Evolutionary conservation across 53 echinoderm and acorn worm genomes (phyloP).

Genomic region (Luidia sarsii): DNA sequence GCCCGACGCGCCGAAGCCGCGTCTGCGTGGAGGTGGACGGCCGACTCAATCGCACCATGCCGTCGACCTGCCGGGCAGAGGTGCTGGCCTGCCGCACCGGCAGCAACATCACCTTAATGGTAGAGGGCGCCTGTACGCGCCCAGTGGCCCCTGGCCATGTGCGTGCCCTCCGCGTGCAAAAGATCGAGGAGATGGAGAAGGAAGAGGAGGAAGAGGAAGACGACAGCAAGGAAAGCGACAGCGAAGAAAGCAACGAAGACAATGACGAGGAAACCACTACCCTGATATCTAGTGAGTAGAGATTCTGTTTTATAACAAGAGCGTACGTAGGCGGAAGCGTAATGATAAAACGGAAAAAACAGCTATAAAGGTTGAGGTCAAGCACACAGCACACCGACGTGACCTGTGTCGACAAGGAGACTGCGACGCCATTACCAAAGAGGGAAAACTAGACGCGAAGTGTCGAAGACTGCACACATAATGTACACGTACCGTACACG

Average conservation of each 20-base stretch:
- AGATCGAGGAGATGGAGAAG: neutral
- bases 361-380: neutral
- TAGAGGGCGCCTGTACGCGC: neutral
- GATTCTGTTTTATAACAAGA: too few species aligned
- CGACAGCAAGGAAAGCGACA: constrained; percentile 14
- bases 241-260: constrained; percentile 1
- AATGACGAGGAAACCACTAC: neutral
- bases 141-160: neutral
- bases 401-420: neutral
- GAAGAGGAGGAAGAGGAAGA: neutral
- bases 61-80: neutral
- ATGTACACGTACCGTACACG: too few species aligned
- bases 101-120: neutral
- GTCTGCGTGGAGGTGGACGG: neutral
- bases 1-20: too few species aligned
- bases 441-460: too few species aligned
- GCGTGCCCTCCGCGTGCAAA: too few species aligned
- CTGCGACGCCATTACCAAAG: too few species aligned
- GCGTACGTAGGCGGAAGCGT: neutral
- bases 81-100: neutral
- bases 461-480: too few species aligned
- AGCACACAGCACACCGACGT: neutral
- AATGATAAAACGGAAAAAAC: neutral
- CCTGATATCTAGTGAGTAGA: too few species aligned
- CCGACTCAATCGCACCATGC: neutral